Evolutionary conservation across 2,113 vertebrate species (phyloP), one percentile per base, ranked within the genome.

Genomic region (Callopanchax toddi): DNA sequence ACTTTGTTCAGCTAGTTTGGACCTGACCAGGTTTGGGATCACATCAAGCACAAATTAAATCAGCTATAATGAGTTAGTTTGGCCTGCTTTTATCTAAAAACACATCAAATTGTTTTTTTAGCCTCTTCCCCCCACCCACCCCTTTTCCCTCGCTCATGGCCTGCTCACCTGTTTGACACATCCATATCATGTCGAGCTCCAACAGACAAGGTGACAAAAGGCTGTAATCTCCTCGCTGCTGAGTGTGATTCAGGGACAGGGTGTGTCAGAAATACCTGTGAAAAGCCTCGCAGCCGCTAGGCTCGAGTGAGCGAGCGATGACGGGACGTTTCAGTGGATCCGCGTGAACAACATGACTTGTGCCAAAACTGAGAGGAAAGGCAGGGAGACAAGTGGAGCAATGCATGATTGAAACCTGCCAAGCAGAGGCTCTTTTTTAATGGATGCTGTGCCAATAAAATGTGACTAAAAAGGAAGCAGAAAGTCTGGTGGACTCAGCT

Each of bases 121-220:
- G 36, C 52, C 54, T 62, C 18, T 25, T 12, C 1, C 20, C 26
- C 11, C 23, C 43, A 6, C 6, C 39, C 10, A 7, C 42, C n/a
- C 4, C 10, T 44, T 54, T 45, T 15, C 10, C 10, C 16, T 12
- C 16, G 42, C 21, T 53, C 51, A 1, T 23, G 68, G 26, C 9
- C 58, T 10, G 26, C 81, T 87, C 75, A 82, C 63, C 79, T 78
- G 81, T 79, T 78, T 79, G 77, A 84, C 85, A 67, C 69, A 58
- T 87, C 74, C 79, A 48, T 82, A 78, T 84, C 76, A 57, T 81
- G 82, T 87, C 50, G 18, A 49, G 64, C 89, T 86, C 68, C 74
- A 76, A 83, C 79, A 86, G 78, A 78, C 79, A 60, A 84, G 85
- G 85, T 85, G 88, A 88, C 90, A 91, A 88, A 85, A 91, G 85